Conservation (phyloP, 2,888 invertebrate species). For the Anticlea derivata region DNA sequence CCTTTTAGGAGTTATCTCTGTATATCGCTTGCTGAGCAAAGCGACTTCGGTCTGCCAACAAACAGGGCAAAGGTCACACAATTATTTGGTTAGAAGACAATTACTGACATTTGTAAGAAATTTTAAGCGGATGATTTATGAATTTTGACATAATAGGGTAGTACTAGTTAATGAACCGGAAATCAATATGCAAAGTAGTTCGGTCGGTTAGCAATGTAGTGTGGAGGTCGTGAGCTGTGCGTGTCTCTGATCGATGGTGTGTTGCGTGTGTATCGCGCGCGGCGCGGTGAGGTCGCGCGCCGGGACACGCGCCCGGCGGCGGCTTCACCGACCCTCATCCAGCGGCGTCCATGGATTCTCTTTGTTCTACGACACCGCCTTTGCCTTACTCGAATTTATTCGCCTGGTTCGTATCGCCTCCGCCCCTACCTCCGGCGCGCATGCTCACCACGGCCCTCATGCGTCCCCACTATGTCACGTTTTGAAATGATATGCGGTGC, state of each 20-base stretch:
- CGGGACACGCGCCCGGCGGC: constrained; percentile 40
- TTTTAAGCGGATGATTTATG: too few relatives aligned
- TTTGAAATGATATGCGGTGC: constrained; percentile 66
- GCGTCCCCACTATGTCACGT: constrained; percentile 68
- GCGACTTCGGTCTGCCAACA: background rate
- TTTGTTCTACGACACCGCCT: constrained; percentile 62
- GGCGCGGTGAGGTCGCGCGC: constrained; percentile 56
- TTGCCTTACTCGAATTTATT: constrained; percentile 55
- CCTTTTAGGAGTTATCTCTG: background rate
- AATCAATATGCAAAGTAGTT: constrained; percentile 68
- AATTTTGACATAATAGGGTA: background rate
- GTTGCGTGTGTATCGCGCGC: constrained; percentile 59
- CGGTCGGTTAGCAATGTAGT: constrained; percentile 53
- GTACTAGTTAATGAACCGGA: constrained; percentile 41
- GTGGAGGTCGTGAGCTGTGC: constrained; percentile 53
- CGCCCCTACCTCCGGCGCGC: constrained; percentile 73
- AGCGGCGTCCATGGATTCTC: constrained; percentile 57
- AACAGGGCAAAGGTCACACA: background rate
- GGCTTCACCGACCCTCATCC: constrained; percentile 51
- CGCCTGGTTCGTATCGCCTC: constrained; percentile 60
- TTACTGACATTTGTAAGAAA: too few relatives aligned
- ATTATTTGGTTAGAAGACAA: background rate
- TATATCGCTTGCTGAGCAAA: background rate
- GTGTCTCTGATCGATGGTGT: constrained; percentile 37
- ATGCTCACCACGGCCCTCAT: constrained; percentile 66